Evolutionary conservation across 2,113 vertebrate species (phyloP), one percentile per base, ranked within the genome.

Genomic region (Zingel zingel): DNA sequence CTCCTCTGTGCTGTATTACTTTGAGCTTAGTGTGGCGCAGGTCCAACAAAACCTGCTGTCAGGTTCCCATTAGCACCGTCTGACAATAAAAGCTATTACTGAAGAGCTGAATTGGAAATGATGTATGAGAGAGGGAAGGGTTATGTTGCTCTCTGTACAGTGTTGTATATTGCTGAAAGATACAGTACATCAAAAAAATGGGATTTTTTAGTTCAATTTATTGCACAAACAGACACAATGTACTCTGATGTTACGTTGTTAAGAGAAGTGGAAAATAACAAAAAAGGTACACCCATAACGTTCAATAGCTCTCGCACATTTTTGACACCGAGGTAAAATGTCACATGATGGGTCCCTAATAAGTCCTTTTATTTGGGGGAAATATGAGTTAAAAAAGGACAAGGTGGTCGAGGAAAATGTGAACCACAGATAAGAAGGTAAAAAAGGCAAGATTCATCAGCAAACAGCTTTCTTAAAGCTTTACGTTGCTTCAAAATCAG

Each of bases 171-270:
- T 13, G 14, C 30, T 50, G 5, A 51, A 57, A 33, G 61, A 57
- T 16, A 80, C 67, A 75, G 50, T 16, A 80, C 69, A 75, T 18
- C 4, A 4, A 43, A 64, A 15, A 73, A 33, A 25, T 53, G 19
- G 11, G 18, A 59, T 77, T 71, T 86, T 92, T 90, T 89, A 90
- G 82, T 89, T 93, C 36, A 59, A 87, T 96, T 95, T 95, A 95
- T 94, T 96, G 94, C 95, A 95, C 94, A 95, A 95, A 95, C 88
- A 95, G 93, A 95, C 93, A 95, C 94, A 94, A 92, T 92, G 85
- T 91, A 93, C 62, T 89, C 56, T 27, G 84, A 87, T 90, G 88
- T 93, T 94, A 93, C 64, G 63, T 88, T 85, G 78, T 81, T 85
- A 79, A 71, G 83, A 87, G 80, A 87, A 90, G 72, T 85, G 90